Base-by-base conservation (phyloP, 2,888 invertebrate genomes). In the Asteroscopus sphinx region DNA sequence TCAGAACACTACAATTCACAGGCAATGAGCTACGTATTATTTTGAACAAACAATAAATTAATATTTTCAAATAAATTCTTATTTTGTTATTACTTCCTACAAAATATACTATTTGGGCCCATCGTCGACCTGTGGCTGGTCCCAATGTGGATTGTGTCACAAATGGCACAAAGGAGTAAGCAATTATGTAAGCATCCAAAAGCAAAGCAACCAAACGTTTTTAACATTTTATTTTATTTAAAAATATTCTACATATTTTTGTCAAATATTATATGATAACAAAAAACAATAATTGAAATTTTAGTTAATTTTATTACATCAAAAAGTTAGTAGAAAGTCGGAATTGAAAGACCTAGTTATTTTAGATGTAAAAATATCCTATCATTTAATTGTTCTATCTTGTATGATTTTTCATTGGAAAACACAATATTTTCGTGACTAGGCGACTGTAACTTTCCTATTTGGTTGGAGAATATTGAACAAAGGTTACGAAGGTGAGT, bases 1-100 rank as follows among this genome's bases (percentile, higher is more conserved):
- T 81, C 82, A 0, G 49, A 67, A 1, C 66, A 82, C 47, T 88
- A 85, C 71, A 90, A 90, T 48, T 54, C 63, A 1, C 60, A 81
- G 9, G 89, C 86, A 1, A 56, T 86, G 58, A 42, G 59, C 36
- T 72, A 82, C 44, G 37, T 83, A 42, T 55, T 82, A 16, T 42
- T 70, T 17, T 78, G 61, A 63, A 55, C 60, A 44, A 49, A 32
- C 46, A 57, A 51, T 62, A 60, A 42, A 49, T 26, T 39, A 33
- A 33, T 39, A 48, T 17, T 30, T 9, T 28, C 9, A 25, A n/a
- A 13, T 15, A 4, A 2, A 17, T 28, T 4, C 28, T 9, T 30
- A 36, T 28, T 28, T 16, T 9, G 1, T n/a, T 2, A 8, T 11
- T 4, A 28, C 9, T 28, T 28, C 28, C 28, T 9, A 9, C 11